These are phyloP conservation scores for Aegotheles bennettii DNA, from an alignment of 2,113 vertebrate species.

Conservation along the genomic window DNA sequence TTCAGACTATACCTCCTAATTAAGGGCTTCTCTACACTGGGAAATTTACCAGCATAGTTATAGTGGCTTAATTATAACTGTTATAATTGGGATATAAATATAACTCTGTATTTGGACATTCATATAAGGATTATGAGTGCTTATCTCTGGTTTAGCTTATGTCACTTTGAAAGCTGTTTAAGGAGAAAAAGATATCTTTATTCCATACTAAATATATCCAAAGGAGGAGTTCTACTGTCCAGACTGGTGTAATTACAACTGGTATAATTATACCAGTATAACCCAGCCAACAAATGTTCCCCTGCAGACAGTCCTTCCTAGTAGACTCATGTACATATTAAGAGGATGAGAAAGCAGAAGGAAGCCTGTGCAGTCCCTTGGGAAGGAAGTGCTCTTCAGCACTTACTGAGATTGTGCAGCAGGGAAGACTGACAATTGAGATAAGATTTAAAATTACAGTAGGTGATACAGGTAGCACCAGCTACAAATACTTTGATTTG, in stretches of 20 bases:
- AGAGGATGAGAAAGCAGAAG: neutral
- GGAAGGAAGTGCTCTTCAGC: neutral
- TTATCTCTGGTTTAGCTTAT: constrained; percentile 17
- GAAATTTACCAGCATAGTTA: neutral
- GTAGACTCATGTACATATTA: neutral
- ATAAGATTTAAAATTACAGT: neutral
- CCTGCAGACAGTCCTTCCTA: neutral
- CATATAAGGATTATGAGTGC: neutral
- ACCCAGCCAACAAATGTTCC: neutral
- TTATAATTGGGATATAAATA: constrained; percentile 1
- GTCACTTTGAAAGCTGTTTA: neutral
- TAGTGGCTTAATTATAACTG: neutral
- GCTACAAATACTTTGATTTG: neutral
- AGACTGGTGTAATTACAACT: neutral
- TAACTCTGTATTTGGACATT: neutral
- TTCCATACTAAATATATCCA: neutral
- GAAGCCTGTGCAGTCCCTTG: neutral
- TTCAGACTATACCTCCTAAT: neutral
- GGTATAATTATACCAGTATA: neutral
- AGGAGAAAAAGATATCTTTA: neutral
- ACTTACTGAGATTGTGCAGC: neutral
- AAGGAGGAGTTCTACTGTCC: neutral
- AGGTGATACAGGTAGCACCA: neutral
- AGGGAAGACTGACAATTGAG: neutral
- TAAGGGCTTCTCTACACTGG: neutral